Evolutionary conservation across 2,888 invertebrate species (phyloP), one percentile per base, ranked within the genome.

Genomic region (Catotricha subobsoleta): DNA sequence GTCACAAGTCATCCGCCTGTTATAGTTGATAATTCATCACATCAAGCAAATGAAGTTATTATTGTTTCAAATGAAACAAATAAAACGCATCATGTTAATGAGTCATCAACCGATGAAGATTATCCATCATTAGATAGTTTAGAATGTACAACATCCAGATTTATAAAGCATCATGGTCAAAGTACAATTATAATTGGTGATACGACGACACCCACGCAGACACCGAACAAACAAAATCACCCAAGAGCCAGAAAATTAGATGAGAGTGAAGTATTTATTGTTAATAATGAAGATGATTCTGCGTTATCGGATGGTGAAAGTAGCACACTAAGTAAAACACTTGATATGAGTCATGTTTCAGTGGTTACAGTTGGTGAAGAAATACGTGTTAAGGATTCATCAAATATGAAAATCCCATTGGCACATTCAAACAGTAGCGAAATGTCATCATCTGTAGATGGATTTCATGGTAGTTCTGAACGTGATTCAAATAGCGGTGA

Each of bases 341-440:
- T 65, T 20, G 87, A 88, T 60, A 86, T 82, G 48, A 87, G 86
- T 55, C 88, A 90, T 63, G 87, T 90, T 42, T 88, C 88, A 0
- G 88, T 90, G 44, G 87, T 90, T 45, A 84, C 84, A 21, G 87
- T 90, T 13, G 88, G 87, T 39, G 78, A 80, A 52, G 80, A 80
- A 52, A 78, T 81, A 21, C 76, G 76, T 55, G 75, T 76, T 6
- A 76, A 78, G 50, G 83, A 82, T 60, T 81, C 81, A 25, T 69
- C 69, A 30, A 54, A 61, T 43, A 28, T 39, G 1, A 40, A 40
- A 33, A 30, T 21, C 23, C 23, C 31, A 23, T 25, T 28, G 3
- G 27, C 15, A 10, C 25, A 29, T 21, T 33, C 30, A 10, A 34
- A 41, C 15, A 41, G 30, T 34, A 44, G 41, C 12, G 50, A 50